Base-by-base conservation (phyloP, 2,113 vertebrate genomes). In the Neoarius graeffei region DNA sequence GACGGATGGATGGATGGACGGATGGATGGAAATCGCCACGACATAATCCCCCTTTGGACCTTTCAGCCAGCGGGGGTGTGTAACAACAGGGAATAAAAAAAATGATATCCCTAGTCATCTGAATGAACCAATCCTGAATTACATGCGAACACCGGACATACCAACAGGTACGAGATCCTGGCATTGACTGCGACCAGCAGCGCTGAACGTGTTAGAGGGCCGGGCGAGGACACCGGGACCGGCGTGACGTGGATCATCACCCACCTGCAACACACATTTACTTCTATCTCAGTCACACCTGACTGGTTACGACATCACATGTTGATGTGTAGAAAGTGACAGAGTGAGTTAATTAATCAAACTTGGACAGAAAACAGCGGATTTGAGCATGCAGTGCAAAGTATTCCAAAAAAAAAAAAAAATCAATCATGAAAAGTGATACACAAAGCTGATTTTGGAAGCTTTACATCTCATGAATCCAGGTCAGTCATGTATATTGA, bases 141-240 rank as follows among this genome's bases (percentile, higher is more conserved):
- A 50, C 60, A 84, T 27, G 15, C 7, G 5, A 67, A 59, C 35
- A 19, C 5, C 50, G 64, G 54, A 96, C 98, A 3, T 95, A 99
- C 98, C 97, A 88, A 99, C 97, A 90, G 98, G 98, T 91, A 99
- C 96, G 89, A 97, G 90, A n/a, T 99, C 98, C 92, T 96, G 97
- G 93, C 96, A 96, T 92, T 97, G 97, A 80, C 94, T 95, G 93
- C 98, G 95, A 92, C 91, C 96, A 92, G 96, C 94, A 6, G 97
- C 96, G 35, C 94, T 96, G 89, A 99, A 98, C 0, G 97, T 98
- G 89, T 96, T 99, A 4, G 97, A 97, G 0, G 98, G 97, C 48
- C 98, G 94, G 1, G 98, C 97, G 74, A 97, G 89, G 88, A 98
- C 96, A 0, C 97, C 96, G 0, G 97, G 97, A 52, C 96, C 97